A percentile compares a stretch with the other conserved stretches of the same genome.
Evolutionary conservation across 2,888 invertebrate species (phyloP).

Genomic region (Scrobipalpa atriplicella): DNA sequence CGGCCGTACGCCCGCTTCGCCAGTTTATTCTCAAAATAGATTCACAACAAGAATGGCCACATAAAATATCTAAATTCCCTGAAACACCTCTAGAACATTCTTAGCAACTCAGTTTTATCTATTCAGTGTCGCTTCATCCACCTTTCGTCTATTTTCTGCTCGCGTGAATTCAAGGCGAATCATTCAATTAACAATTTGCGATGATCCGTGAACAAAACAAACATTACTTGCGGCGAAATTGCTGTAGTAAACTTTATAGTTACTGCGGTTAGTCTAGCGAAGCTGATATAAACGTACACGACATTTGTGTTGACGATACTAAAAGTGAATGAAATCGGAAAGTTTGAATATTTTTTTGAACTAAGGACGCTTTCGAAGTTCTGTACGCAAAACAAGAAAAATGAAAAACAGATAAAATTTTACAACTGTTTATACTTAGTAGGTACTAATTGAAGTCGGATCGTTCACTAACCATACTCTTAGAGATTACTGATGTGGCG

Average conservation of each 20-base stretch:
- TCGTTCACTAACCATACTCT: too few relatives aligned
- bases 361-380: too few relatives aligned
- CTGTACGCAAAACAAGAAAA: too few relatives aligned
- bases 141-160: slow-evolving; percentile 21
- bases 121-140: slow-evolving; percentile 10
- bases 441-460: too few relatives aligned
- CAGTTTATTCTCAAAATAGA: slow-evolving; percentile 13
- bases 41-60: slow-evolving; percentile 9
- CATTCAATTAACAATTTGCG: neutral
- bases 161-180: slow-evolving; percentile 1
- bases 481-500: too few relatives aligned
- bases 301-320: too few relatives aligned
- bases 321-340: too few relatives aligned
- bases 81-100: slow-evolving; percentile 2
- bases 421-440: too few relatives aligned
- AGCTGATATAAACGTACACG: neutral
- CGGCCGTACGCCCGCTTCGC: neutral
- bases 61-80: neutral
- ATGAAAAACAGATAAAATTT: too few relatives aligned
- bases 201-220: neutral
- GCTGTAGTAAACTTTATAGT: neutral
- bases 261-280: neutral
- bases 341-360: too few relatives aligned
- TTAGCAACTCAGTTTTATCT: neutral
- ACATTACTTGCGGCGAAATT: neutral